Evolutionary conservation across 2,113 vertebrate species (phyloP), one percentile per base, ranked within the genome.

Genomic region (Pampusana beccarii): DNA sequence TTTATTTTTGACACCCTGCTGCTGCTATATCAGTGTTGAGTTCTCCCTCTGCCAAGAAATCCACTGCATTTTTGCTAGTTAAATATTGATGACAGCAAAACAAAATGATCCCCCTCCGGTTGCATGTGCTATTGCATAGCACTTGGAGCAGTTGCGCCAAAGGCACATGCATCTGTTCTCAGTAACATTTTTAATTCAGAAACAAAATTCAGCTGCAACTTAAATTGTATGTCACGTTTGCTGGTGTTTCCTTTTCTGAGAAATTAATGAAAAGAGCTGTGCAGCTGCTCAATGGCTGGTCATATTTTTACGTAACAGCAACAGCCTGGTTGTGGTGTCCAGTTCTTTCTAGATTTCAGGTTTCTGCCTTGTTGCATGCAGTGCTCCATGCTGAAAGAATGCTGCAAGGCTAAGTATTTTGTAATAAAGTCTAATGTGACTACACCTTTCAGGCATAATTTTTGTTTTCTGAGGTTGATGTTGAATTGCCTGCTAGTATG

Each of bases 231-330:
- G 53, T 74, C 46, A 19, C 53, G 21, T 44, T 83, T 24, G 14
- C 31, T 24, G 13, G 6, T 53, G 60, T 60, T 95, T 75, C 53
- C 16, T 88, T 89, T 86, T 46, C 42, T 80, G 86, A 66, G 67
- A 46, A 86, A 29, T 50, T n/a, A 67, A 38, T 36, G 64, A 21
- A 13, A 33, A 58, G 34, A 54, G 33, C 7, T 64, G 16, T 53
- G 34, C 51, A 73, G 34, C 26, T 88, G 44, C 60, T 44, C 17
- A 44, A 1, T 48, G 67, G 36, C 24, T 1, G 3, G 11, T 31
- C 9, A 7, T 61, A 11, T 61, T 89, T 75, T 66, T 75, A 25
- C 0, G 0, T 19, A 34, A 33, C 6, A 2, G 10, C 17, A 56
- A 29, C 19, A 54, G 60, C 33, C 3, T 26, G 11, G 21, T 42